Evolutionary conservation across 2,113 vertebrate genomes (phyloP).

Genomic region (Tamias sibiricus): DNA sequence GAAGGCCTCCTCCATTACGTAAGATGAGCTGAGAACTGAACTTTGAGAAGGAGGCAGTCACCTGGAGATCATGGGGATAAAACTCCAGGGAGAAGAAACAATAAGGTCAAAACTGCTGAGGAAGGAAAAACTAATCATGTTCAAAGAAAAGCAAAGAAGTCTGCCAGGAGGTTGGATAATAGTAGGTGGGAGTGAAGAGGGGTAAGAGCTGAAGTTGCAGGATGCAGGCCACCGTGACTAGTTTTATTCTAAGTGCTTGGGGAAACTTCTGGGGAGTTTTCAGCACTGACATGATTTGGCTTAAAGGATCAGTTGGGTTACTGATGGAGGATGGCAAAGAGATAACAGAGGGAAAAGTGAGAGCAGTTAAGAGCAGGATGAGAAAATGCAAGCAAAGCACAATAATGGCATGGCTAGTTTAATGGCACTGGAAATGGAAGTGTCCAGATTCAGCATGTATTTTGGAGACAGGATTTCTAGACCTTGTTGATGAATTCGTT

Average conservation of each 20-base stretch:
- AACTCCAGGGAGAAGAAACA: neutral
- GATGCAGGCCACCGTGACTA: neutral
- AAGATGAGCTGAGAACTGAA: neutral
- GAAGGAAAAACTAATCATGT: neutral
- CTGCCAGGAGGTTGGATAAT: fast-evolving
- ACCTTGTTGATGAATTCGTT: neutral
- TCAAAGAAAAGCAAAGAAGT: neutral
- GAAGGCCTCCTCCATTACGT: neutral
- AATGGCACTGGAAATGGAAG: neutral
- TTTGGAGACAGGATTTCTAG: neutral
- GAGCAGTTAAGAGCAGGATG: neutral
- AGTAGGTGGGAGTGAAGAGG: neutral
- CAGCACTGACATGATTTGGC: neutral
- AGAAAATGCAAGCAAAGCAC: neutral
- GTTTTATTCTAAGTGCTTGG: neutral
- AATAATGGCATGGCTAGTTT: neutral
- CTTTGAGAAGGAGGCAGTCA: neutral
- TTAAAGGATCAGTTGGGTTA: neutral
- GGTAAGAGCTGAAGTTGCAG: neutral
- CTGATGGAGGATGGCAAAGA: neutral
- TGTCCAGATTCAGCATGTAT: neutral
- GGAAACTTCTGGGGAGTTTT: neutral
- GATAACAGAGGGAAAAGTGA: neutral
- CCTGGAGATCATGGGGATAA: neutral
- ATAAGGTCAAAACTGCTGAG: neutral